phyloP scores from a whole-genome alignment of 35 echinoderm and acorn worm genomes.

The Ptychodera flava region DNA sequence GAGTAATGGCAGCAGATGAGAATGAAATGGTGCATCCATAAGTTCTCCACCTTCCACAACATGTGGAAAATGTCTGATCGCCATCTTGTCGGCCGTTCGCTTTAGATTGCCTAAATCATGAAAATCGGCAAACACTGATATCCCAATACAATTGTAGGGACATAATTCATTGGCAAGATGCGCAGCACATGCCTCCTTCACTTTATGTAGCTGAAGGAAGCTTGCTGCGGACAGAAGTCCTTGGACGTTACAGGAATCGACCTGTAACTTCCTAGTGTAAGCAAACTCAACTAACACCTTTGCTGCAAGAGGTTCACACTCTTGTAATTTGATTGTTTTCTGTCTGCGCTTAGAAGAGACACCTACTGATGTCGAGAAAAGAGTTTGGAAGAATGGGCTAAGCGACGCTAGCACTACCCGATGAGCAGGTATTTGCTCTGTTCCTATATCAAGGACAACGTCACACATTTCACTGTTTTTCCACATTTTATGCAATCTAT shows the following conservation, averaged over 20 bases:
- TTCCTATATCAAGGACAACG: conserved; percentile 63
- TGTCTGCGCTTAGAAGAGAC: not conserved
- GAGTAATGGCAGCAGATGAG: not conserved
- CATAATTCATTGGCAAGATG: conserved; percentile 74
- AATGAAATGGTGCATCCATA: not conserved
- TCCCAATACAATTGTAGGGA: conserved; percentile 85
- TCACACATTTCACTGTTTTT: conserved; percentile 77
- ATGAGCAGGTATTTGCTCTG: conserved; percentile 57
- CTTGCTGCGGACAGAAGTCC: conserved; percentile 83
- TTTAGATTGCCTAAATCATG: conserved; percentile 83
- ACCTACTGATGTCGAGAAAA: conserved; percentile 32
- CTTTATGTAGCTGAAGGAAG: conserved; percentile 81
- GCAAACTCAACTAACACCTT: not conserved
- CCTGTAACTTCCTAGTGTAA: not conserved
- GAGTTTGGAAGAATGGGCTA: conserved; percentile 95
- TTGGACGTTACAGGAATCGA: not conserved
- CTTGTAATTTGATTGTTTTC: not conserved
- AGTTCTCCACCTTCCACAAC: not conserved
- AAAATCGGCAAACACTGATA: conserved; percentile 82
- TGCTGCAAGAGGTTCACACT: not conserved
- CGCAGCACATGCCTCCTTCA: conserved; percentile 83
- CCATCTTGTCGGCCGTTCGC: conserved; percentile 47
- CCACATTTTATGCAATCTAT: conserved; percentile 61
- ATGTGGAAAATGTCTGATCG: not conserved
- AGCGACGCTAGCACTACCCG: conserved; percentile 80